Base-by-base conservation (phyloP, 2,888 invertebrate genomes). In the Apamea sordens region DNA sequence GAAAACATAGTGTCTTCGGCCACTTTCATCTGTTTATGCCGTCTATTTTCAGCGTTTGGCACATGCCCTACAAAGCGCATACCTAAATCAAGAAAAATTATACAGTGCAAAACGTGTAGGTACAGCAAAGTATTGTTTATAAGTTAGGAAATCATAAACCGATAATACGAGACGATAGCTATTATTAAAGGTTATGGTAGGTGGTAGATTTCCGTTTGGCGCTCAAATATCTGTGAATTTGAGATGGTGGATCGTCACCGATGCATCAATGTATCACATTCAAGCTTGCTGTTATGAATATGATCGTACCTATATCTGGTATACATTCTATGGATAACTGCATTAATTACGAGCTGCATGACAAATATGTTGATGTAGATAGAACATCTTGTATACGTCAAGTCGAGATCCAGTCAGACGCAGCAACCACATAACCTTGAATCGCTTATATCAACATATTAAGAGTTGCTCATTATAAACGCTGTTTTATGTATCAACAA, bases 1-100 rank as follows among this genome's bases (percentile, higher is more conserved):
- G 95, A 94, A 96, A 95, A 95, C 92, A 92, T 92, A 89, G 85
- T 90, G 90, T 93, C 90, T 93, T 92, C 93, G 89, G 92, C 92
- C 92, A 93, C 92, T 94, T 95, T 94, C 91, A 90, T 93, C 90
- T 94, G 94, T 95, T 94, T 94, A 91, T 92, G 83, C 83, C 68
- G 76, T 93, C 94, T 96, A 96, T 95, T 95, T 95, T 89, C 77
- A 91, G 92, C 79, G 91, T 92, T 95, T 96, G 96, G 96, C 96
- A 95, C 90, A 84, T 86, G 86, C 85, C 76, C 67, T 73, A 63
- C 82, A 76, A 83, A 74, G 69, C 71, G 68, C 78, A 85, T 84
- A 80, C 80, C 84, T 79, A 84, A 82, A 85, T 83, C 80, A 86
- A 76, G 76, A 77, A 87, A 85, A 84, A 79, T 80, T 47, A 77